These are phyloP conservation scores for Ceyx melanurus DNA, from an alignment of 2,113 vertebrate species.

Conservation along the genomic window DNA sequence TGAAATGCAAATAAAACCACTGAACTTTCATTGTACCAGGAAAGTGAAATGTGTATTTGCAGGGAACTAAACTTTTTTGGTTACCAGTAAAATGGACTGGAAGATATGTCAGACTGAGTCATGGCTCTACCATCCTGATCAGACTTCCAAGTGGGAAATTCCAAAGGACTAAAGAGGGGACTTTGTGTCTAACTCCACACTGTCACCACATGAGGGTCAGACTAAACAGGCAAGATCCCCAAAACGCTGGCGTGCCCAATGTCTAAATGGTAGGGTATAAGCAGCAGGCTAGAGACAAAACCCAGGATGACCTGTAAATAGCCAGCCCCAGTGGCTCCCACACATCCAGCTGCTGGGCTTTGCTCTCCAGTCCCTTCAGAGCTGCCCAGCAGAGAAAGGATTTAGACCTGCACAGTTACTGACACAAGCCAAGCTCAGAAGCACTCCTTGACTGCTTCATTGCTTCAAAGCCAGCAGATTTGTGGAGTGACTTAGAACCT, in stretches of 20 bases:
- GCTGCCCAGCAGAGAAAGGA: not conserved
- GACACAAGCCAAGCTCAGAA: not conserved
- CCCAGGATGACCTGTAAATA: no score
- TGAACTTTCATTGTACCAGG: not conserved
- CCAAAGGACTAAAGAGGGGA: no score
- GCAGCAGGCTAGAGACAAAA: not conserved
- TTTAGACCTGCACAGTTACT: not conserved
- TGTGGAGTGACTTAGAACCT: not conserved
- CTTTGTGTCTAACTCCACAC: not conserved
- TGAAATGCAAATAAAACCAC: not conserved
- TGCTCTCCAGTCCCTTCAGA: rapidly evolving
- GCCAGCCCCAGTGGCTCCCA: no score
- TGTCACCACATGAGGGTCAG: rapidly evolving
- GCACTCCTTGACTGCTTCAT: no score
- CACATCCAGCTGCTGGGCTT: rapidly evolving
- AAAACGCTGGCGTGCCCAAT: not conserved
- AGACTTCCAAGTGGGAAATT: not conserved
- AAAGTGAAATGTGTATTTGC: not conserved
- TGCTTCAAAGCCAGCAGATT: not conserved
- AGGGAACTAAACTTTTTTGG: not conserved
- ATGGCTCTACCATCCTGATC: not conserved
- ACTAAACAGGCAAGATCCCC: not conserved
- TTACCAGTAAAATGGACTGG: not conserved
- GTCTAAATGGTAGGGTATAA: rapidly evolving
- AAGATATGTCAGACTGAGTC: not conserved